Evolutionary conservation across 37 sponge, comb jelly and placozoan genomes (phyloP).

Genomic region (Diacarnus erythraeanus): DNA sequence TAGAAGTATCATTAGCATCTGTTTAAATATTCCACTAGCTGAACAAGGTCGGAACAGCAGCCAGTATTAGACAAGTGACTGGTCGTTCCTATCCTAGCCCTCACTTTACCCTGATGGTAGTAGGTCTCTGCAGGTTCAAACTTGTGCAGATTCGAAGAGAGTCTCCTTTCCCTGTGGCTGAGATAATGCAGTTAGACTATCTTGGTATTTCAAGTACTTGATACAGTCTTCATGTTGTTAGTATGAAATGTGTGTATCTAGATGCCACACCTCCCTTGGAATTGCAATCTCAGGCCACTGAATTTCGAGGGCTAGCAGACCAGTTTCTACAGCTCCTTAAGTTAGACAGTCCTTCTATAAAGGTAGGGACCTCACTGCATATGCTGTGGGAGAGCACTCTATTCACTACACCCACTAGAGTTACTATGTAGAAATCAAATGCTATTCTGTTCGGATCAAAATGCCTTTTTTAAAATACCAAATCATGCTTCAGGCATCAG

Average conservation of each 20-base stretch:
- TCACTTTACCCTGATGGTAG: constrained; percentile 44
- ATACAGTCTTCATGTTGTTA: not conserved
- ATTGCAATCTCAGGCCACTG: constrained; percentile 19
- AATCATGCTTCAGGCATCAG: no score
- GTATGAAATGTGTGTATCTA: not conserved
- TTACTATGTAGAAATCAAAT: no score
- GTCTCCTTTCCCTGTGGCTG: constrained; percentile 46
- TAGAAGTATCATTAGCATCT: not conserved
- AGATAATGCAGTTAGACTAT: constrained; percentile 65
- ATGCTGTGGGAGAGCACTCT: no score
- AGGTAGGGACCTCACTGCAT: constrained; percentile 21
- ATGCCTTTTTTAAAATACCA: no score
- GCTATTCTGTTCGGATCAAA: no score
- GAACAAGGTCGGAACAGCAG: constrained; percentile 60
- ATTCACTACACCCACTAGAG: no score
- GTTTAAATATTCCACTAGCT: constrained; percentile 10
- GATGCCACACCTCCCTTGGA: constrained; percentile 10
- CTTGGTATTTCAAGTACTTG: constrained; percentile 12
- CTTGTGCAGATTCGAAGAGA: constrained; percentile 47
- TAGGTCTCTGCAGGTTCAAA: constrained; percentile 64
- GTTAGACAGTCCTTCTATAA: constrained; percentile 30
- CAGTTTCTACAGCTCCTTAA: constrained; percentile 62
- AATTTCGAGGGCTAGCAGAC: constrained; percentile 32
- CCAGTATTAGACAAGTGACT: constrained; percentile 49
- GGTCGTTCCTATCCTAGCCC: constrained; percentile 43